Percentiles rank a stretch among this genome's conserved stretches.
phyloP scores from a whole-genome alignment of 2,113 vertebrate genomes.

The Cygnus atratus region DNA sequence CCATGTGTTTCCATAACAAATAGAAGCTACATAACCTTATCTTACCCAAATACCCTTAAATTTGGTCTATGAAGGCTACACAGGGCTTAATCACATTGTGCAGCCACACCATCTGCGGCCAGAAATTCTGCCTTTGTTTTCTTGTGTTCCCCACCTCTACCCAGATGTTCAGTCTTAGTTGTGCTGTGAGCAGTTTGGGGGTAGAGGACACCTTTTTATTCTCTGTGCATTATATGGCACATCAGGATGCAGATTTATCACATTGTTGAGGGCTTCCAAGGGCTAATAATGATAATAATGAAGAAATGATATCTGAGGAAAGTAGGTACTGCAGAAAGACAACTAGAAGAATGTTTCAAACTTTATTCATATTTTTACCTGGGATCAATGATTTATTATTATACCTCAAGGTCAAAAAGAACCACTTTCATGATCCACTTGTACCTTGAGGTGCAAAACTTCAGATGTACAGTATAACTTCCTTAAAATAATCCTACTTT shows the following conservation, averaged over 20 bases:
- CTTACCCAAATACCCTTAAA: neutral
- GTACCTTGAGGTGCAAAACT: neutral
- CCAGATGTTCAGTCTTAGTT: neutral
- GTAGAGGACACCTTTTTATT: neutral
- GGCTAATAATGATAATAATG: neutral
- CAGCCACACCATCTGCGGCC: neutral
- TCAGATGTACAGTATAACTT: neutral
- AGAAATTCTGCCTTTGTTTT: neutral
- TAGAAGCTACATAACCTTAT: neutral
- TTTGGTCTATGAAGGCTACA: neutral
- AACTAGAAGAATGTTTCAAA: neutral
- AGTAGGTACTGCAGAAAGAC: neutral
- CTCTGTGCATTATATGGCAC: neutral
- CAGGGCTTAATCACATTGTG: neutral
- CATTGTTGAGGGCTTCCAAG: neutral
- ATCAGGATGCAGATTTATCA: neutral
- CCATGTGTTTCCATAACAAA: neutral
- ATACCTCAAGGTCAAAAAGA: neutral
- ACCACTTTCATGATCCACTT: neutral
- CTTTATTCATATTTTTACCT: neutral
- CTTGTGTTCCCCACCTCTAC: neutral
- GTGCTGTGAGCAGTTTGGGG: neutral
- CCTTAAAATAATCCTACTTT: neutral
- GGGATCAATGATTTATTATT: neutral
- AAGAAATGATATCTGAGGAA: neutral